Conservation (phyloP, 2,113 vertebrate genomes). For the Collichthys lucidus region DNA sequence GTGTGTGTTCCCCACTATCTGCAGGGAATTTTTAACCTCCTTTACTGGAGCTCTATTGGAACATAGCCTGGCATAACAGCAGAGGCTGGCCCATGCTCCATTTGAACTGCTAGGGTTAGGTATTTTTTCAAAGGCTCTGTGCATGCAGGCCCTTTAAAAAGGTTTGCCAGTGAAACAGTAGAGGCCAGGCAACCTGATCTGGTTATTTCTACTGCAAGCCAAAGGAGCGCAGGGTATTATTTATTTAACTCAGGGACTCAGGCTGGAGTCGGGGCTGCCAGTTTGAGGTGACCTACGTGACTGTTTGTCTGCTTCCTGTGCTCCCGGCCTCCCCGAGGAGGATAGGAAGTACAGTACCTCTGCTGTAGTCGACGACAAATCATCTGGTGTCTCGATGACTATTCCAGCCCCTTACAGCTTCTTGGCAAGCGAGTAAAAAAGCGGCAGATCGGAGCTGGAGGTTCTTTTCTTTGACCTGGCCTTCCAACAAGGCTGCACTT, state of each 20-base stretch:
- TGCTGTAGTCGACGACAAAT: conserved; percentile 12
- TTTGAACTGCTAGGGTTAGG: conserved; percentile 11
- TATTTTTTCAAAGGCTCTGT: conserved; percentile 36
- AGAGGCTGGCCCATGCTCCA: conserved; percentile 9
- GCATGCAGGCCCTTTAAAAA: conserved; percentile 52
- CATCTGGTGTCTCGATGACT: conserved; percentile 9
- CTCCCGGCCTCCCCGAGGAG: conserved; percentile 2
- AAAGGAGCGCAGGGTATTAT: conserved; percentile 81
- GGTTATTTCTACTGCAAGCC: conserved; percentile 61
- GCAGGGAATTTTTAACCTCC: conserved; percentile 24
- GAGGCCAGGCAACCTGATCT: conserved; percentile 85
- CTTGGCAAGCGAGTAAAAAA: background rate
- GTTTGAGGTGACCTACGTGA: conserved; percentile 48
- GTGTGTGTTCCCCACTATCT: conserved; percentile 24
- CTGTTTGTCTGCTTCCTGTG: conserved; percentile 22
- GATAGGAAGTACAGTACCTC: conserved; percentile 35
- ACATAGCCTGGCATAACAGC: conserved; percentile 30
- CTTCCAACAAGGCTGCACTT: conserved; percentile 5
- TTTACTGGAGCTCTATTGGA: conserved; percentile 35
- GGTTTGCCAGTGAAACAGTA: conserved; percentile 80
- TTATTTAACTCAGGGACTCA: conserved; percentile 80
- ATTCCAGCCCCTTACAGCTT: conserved; percentile 3
- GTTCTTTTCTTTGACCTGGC: conserved; percentile 9
- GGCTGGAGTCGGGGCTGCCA: conserved; percentile 42
- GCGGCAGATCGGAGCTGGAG: background rate